These are phyloP conservation scores for Aeoliscus strigatus DNA, from an alignment of 2,797 vertebrate genomes.

Conservation along the genomic window DNA sequence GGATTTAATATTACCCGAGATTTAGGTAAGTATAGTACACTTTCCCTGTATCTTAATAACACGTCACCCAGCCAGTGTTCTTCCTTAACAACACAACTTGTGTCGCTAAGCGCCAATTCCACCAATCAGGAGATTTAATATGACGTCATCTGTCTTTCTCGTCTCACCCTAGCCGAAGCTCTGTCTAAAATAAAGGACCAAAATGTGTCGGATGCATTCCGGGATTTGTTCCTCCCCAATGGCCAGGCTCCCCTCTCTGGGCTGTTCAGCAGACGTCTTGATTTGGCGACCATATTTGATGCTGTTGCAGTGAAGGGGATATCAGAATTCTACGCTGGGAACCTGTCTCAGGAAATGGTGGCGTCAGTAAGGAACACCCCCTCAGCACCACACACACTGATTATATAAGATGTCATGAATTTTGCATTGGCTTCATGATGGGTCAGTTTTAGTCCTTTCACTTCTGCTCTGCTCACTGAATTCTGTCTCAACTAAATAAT, in stretches of 20 bases:
- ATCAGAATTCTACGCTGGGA: conserved; percentile 85
- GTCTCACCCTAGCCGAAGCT: conserved; percentile 78
- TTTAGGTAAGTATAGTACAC: conserved; percentile 76
- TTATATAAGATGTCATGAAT: conserved; percentile 29
- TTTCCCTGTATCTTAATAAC: not conserved
- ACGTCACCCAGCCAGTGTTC: not conserved
- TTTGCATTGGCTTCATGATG: conserved; percentile 7
- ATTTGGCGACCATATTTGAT: conserved; percentile 84
- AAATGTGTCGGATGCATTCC: conserved; percentile 80
- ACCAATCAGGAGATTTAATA: not conserved
- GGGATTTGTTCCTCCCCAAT: conserved; percentile 78
- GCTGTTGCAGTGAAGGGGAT: conserved; percentile 77
- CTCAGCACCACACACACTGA: not conserved
- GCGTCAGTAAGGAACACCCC: conserved; percentile 75
- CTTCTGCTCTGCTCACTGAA: no score
- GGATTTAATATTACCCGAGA: conserved; percentile 97
- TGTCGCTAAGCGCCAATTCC: no score
- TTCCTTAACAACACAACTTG: no score
- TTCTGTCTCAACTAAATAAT: no score
- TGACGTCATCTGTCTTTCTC: not conserved
- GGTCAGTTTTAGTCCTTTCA: conserved; percentile 3
- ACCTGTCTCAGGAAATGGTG: conserved; percentile 87
- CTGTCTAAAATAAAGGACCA: conserved; percentile 79
- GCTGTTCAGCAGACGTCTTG: conserved; percentile 74
- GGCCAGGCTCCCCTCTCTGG: conserved; percentile 81